Evolutionary conservation across 2,113 vertebrate genomes (phyloP), one percentile per base, ranked within the genome.

Genomic region (Pelobates fuscus): DNA sequence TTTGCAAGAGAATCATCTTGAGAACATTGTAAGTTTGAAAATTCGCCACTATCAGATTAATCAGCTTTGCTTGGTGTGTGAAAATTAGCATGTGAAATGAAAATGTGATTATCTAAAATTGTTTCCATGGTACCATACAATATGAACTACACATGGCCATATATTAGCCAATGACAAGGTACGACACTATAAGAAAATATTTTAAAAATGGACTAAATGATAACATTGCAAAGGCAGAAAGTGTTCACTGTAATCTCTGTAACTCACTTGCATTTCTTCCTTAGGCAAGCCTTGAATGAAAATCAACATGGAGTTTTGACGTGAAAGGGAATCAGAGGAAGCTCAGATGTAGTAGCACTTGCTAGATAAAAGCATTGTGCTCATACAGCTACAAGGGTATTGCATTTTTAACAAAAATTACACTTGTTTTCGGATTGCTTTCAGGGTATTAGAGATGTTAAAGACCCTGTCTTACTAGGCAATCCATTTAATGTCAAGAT

Each of bases 1-100:
- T 41, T 79, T 70, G 63, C 78, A 67, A 70, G 79, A 80, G 74
- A 60, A 84, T 18, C 71, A 82, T 83, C 74, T 81, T 80, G 78
- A 79, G 75, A 84, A 81, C 74, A 81, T 82, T 66, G 77, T 67
- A 63, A 64, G 75, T 20, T 70, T 76, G 66, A 43, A 74, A 84
- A 79, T 66, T 70, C 81, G 79, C 62, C 77, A 80, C 62, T 72
- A 75, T n/a, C n/a, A n/a, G n/a, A n/a, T n/a, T n/a, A n/a, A n/a
- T n/a, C n/a, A n/a, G n/a, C n/a, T n/a, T n/a, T n/a, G n/a, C n/a
- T n/a, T n/a, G n/a, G n/a, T n/a, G n/a, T n/a, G n/a, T n/a, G n/a
- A n/a, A n/a, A n/a, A n/a, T n/a, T n/a, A n/a, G n/a, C n/a, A n/a
- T n/a, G n/a, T n/a, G n/a, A n/a, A n/a, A n/a, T n/a, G n/a, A n/a